Evolutionary conservation across 2,797 vertebrate species (phyloP).

Genomic region (Parauchenoglanis ngamensis): DNA sequence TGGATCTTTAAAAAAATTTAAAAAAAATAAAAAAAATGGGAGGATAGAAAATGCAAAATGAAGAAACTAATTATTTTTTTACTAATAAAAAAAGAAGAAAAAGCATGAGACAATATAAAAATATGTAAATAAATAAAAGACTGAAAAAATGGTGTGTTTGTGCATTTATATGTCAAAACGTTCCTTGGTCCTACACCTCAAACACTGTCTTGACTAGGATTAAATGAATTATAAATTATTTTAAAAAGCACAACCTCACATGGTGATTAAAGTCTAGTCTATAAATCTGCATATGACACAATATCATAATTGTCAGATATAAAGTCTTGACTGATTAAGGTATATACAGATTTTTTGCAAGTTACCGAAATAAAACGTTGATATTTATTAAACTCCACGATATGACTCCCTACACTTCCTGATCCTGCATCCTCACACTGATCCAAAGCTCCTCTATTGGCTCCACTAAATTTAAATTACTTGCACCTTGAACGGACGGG

Average conservation of each 20-base stretch:
- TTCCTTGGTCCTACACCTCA: background rate
- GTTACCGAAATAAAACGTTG: too few relatives aligned
- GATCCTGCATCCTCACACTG: background rate
- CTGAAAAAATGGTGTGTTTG: too few relatives aligned
- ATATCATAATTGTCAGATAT: background rate
- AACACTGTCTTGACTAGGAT: background rate
- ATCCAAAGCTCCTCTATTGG: background rate
- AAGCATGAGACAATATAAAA: background rate
- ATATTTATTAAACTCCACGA: background rate
- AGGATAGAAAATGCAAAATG: too few relatives aligned
- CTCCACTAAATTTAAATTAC: background rate
- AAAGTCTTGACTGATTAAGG: too few relatives aligned
- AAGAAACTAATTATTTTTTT: too few relatives aligned
- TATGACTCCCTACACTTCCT: background rate
- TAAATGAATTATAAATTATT: background rate
- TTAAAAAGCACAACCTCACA: background rate
- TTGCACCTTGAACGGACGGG: background rate
- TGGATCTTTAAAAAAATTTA: too few relatives aligned
- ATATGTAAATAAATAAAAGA: background rate
- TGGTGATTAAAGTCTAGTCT: background rate
- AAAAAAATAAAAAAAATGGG: too few relatives aligned
- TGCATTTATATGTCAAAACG: too few relatives aligned
- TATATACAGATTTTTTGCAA: too few relatives aligned
- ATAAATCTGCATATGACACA: background rate
- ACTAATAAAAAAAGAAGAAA: too few relatives aligned